Evolutionary conservation across 2,113 vertebrate genomes (phyloP).

Genomic region (Pachycephala philippinensis): DNA sequence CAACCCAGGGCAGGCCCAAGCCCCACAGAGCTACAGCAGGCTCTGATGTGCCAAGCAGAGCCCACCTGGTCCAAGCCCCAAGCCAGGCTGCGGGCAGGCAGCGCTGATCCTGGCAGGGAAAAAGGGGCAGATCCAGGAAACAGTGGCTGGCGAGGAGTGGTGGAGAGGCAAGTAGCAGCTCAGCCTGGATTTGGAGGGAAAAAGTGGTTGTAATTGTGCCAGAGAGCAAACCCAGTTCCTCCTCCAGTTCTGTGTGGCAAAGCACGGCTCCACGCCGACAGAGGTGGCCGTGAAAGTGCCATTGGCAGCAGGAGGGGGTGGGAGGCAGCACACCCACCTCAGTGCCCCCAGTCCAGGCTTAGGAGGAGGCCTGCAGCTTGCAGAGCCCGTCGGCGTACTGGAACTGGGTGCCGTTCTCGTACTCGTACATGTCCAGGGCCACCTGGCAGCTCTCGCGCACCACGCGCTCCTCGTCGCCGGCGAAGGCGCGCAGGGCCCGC

Average conservation of each 20-base stretch:
- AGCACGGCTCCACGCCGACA: fast-evolving
- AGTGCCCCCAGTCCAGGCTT: neutral
- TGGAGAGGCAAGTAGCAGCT: conserved; percentile 1
- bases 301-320: fast-evolving
- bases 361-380: neutral
- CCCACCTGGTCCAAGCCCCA: neutral
- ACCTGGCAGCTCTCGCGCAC: conserved; percentile 96
- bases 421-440: conserved; percentile 89
- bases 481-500: conserved; percentile 71
- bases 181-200: neutral
- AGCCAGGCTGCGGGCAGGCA: neutral
- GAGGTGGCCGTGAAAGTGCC: fast-evolving
- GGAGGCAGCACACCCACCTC: neutral
- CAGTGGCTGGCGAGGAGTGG: fast-evolving
- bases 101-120: neutral
- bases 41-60: neutral
- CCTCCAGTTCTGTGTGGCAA: fast-evolving
- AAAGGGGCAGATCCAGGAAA: neutral
- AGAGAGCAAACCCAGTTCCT: neutral
- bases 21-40: neutral
- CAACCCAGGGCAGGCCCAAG: neutral
- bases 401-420: conserved; percentile 80
- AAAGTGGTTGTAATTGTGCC: neutral
- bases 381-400: conserved; percentile 87
- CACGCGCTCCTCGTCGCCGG: conserved; percentile 79